Percentiles rank a stretch among this genome's conserved stretches.
These are phyloP conservation scores for Haplochromis burtoni DNA, from an alignment of 2,113 vertebrate species.

Conservation along the genomic window DNA sequence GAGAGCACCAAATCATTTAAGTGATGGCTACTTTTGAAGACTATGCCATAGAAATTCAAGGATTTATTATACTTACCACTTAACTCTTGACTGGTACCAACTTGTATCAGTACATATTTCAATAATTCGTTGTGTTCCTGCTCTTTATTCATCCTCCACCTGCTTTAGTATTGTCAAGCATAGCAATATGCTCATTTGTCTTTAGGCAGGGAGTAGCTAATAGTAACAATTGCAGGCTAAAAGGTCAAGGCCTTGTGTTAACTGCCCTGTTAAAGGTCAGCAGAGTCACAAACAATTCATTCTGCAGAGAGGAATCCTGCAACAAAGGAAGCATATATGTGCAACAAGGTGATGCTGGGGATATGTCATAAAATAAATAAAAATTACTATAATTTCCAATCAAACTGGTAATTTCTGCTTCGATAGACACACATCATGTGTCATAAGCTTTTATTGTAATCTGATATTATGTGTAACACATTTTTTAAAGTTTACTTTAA, in stretches of 20 bases:
- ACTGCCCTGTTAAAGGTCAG: conserved; percentile 13
- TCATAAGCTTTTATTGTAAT: neutral
- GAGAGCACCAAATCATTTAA: neutral
- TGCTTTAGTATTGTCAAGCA: neutral
- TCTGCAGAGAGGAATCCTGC: neutral
- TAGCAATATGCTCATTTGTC: neutral
- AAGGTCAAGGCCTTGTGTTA: conserved; percentile 25
- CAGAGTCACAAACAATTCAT: neutral
- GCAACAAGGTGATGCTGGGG: neutral
- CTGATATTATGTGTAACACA: neutral
- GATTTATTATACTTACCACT: neutral
- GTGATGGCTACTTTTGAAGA: neutral
- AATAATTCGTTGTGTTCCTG: neutral
- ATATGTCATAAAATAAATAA: neutral
- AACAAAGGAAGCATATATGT: neutral
- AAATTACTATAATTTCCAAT: neutral
- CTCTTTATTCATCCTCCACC: neutral
- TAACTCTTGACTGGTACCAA: neutral
- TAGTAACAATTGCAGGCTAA: neutral
- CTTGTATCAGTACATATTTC: neutral
- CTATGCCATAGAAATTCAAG: neutral
- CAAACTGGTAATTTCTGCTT: neutral
- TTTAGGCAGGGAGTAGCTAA: neutral
- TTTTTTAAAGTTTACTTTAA: neutral
- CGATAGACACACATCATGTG: neutral